These are phyloP conservation scores for Caenorhabditis sinica DNA, from an alignment of 2,888 invertebrate species.

Conservation along the genomic window DNA sequence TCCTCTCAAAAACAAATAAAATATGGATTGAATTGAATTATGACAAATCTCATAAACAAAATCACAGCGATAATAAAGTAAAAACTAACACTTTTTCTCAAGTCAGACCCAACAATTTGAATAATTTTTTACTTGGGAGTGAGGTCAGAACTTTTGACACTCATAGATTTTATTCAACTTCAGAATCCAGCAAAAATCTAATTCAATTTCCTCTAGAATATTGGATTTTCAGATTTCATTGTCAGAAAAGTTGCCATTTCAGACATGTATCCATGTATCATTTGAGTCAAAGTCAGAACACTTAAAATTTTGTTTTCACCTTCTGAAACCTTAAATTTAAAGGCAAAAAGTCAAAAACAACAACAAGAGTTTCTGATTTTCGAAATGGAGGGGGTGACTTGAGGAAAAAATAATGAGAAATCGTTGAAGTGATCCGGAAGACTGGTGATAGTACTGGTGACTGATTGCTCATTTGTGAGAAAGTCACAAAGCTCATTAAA, in stretches of 20 bases:
- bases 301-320: too few species aligned
- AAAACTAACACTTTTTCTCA: background rate
- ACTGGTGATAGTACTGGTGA: background rate
- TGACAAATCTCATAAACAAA: slow-evolving; percentile 8
- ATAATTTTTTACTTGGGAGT: background rate
- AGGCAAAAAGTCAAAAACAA: background rate
- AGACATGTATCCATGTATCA: too few species aligned
- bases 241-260: too few species aligned
- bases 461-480: background rate
- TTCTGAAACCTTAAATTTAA: too few species aligned
- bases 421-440: slow-evolving; percentile 13
- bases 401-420: background rate
- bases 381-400: background rate
- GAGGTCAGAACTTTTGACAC: background rate
- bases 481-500: background rate
- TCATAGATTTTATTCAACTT: too few species aligned
- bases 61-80: background rate
- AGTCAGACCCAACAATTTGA: background rate
- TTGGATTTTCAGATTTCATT: too few species aligned
- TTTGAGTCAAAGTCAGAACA: too few species aligned
- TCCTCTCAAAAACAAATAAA: background rate
- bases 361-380: background rate
- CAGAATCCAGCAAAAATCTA: too few species aligned
- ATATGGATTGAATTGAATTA: background rate
- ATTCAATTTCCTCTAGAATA: too few species aligned